Evolutionary conservation across 2,797 vertebrate genomes (phyloP).

Genomic region (Loriculus beryllinus): DNA sequence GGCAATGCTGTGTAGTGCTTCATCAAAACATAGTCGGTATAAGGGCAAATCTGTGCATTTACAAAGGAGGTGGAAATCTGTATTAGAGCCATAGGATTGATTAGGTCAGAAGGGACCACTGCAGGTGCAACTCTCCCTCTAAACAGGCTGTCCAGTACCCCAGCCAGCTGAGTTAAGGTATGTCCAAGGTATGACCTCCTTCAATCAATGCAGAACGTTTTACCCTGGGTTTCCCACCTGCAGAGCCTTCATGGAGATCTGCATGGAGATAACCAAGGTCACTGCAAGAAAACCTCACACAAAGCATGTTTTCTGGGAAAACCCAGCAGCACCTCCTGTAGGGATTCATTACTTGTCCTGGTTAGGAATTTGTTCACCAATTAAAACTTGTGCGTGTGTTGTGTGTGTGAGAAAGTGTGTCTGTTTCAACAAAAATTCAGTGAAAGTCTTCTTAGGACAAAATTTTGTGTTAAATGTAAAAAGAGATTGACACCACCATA

Average conservation of each 20-base stretch:
- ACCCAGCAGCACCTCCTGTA: neutral
- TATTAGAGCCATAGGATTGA: neutral
- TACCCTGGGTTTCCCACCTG: neutral
- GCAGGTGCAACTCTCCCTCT: neutral
- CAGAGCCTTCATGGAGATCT: neutral
- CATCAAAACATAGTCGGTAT: neutral
- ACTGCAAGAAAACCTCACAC: neutral
- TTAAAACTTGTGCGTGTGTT: neutral
- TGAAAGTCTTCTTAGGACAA: neutral
- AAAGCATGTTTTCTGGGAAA: neutral
- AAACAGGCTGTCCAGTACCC: neutral
- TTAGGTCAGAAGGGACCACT: neutral
- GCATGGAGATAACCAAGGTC: neutral
- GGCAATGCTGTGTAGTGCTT: neutral
- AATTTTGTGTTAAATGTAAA: neutral
- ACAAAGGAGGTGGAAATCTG: neutral
- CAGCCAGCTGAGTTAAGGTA: neutral
- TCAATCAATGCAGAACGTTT: accelerated
- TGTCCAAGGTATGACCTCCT: neutral
- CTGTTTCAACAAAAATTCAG: neutral
- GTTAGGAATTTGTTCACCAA: neutral
- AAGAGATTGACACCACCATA: neutral
- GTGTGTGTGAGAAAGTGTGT: neutral
- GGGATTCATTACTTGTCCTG: neutral
- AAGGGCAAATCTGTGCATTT: neutral